Evolutionary conservation across 2,113 vertebrate genomes (phyloP), one percentile per base, ranked within the genome.

Genomic region (Lepus americanus): DNA sequence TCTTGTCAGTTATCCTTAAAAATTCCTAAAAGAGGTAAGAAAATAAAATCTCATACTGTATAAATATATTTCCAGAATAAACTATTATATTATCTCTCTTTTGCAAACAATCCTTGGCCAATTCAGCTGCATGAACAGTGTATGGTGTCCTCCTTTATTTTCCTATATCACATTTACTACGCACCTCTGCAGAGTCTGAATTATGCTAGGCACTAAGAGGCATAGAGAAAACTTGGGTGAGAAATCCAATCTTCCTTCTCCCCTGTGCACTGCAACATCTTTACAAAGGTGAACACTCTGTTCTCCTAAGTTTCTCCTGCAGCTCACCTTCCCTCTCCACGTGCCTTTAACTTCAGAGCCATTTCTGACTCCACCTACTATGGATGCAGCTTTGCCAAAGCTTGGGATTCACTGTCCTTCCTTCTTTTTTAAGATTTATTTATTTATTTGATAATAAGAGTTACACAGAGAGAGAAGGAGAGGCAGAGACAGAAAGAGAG

Each of bases 31-130:
- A 81, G 33, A 86, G 12, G 7, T 12, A 36, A 78, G 66, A 74
- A 79, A 5, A 23, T 9, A 84, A 85, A 84, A 87, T 5, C 85
- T 74, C 82, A 64, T 78, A 44, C 44, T 16, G 0, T 51, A 53
- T 31, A 14, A n/a, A 23, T 16, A 1, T 81, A 87, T 96, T 74
- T 77, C 36, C 59, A 51, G 10, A 94, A 84, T 66, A 63, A 93
- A 94, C 70, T 17, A 81, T 76, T 66, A 33, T 33, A 61, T 0
- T 36, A 3, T 90, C 39, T 87, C 55, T 63, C 10, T 66, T 90
- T 69, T 84, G 78, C 29, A 88, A 94, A 88, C 23, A 84, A 67
- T 82, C 20, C 9, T 29, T 55, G 20, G 11, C 25, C 63, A 74
- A 27, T 61, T 86, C 72, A 64, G 36, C 4, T 78, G 63, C 10